Conservation (phyloP, 2,113 vertebrate species). For the Blennius ocellaris region DNA sequence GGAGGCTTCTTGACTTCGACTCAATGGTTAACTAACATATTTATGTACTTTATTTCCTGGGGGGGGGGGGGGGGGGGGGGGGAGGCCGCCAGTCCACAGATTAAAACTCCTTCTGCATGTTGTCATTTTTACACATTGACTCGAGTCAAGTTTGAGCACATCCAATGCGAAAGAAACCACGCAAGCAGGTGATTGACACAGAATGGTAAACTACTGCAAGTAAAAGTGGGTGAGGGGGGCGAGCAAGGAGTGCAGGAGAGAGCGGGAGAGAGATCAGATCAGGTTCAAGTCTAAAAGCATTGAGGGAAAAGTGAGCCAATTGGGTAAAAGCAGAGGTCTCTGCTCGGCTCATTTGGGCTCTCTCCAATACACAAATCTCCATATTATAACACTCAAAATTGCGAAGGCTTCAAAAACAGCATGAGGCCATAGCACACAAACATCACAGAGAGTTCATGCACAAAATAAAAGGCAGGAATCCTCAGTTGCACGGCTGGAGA, state of each 20-base stretch:
- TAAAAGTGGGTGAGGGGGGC: slow-evolving; percentile 20
- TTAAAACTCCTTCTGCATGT: slow-evolving; percentile 18
- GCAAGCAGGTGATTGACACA: slow-evolving; percentile 47
- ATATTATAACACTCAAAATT: slow-evolving; percentile 36
- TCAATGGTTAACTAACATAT: slow-evolving; percentile 28
- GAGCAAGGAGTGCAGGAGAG: background rate
- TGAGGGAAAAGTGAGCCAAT: slow-evolving; percentile 49
- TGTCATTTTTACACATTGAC: slow-evolving; percentile 32
- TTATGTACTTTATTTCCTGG: slow-evolving; percentile 1
- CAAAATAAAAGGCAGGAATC: background rate
- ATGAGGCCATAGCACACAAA: background rate
- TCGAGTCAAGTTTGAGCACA: slow-evolving; percentile 8
- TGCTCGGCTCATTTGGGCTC: slow-evolving; percentile 13
- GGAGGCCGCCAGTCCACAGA: too few relatives aligned
- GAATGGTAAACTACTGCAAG: slow-evolving; percentile 31
- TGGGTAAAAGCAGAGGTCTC: slow-evolving; percentile 60
- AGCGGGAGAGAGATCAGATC: slow-evolving; percentile 37
- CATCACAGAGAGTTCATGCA: background rate
- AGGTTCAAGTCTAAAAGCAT: slow-evolving; percentile 62
- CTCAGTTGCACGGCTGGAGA: slow-evolving; percentile 1
- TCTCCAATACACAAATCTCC: slow-evolving; percentile 18
- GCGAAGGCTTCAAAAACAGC: background rate
- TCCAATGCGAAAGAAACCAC: slow-evolving; percentile 22
- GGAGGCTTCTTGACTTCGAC: background rate
- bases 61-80: too few relatives aligned